Evolutionary conservation across 2,113 vertebrate species (phyloP).

Genomic region (Vulpes lagopus): DNA sequence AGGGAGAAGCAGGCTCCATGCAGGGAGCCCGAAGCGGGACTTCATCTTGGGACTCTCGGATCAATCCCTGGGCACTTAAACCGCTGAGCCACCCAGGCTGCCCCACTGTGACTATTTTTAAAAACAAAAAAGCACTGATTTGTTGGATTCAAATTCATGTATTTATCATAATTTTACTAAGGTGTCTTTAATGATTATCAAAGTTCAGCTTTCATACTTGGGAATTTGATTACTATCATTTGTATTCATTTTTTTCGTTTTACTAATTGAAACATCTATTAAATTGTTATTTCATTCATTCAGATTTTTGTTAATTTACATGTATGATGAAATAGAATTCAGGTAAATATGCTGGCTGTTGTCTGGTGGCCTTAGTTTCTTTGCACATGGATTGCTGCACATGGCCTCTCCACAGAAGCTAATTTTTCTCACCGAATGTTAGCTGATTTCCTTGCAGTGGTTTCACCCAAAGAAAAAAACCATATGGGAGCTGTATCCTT

Average conservation of each 20-base stretch:
- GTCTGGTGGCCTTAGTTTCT: neutral
- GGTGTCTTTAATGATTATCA: neutral
- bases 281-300: neutral
- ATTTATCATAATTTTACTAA: constrained; percentile 58
- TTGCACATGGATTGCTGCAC: neutral
- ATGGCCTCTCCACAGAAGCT: neutral
- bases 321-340: neutral
- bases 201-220: neutral
- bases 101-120: neutral
- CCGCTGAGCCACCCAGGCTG: too few species aligned
- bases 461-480: neutral
- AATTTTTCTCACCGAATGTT: neutral
- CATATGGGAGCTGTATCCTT: neutral
- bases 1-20: too few species aligned
- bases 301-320: constrained; percentile 9
- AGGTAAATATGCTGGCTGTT: neutral
- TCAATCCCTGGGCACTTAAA: too few species aligned
- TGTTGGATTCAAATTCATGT: neutral
- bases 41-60: too few species aligned
- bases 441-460: neutral
- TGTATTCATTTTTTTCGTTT: constrained; percentile 33
- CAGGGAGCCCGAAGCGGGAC: too few species aligned
- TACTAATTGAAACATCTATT: neutral
- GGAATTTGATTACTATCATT: neutral
- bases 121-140: neutral